These are phyloP conservation scores for Chrysopilus asiliformis DNA, from an alignment of 2,888 invertebrate species.

Conservation along the genomic window DNA sequence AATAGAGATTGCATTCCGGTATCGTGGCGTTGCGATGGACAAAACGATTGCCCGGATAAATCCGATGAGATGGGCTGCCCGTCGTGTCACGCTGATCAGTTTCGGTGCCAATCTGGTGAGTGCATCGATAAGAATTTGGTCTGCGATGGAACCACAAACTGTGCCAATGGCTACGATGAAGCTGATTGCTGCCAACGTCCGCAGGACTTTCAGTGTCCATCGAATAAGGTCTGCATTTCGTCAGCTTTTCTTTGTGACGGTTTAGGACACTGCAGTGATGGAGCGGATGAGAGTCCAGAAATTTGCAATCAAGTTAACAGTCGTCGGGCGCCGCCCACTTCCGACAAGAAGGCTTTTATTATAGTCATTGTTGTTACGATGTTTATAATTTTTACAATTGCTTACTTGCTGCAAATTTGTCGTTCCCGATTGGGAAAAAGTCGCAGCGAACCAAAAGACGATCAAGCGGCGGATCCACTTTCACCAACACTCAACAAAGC, in stretches of 20 bases:
- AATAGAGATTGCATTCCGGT: conserved; percentile 55
- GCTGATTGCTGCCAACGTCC: conserved; percentile 49
- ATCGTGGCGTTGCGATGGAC: conserved; percentile 59
- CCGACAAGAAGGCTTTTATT: conserved; percentile 42
- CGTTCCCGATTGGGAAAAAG: conserved; percentile 39
- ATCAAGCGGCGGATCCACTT: conserved; percentile 52
- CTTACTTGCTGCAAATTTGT: conserved; percentile 41
- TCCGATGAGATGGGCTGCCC: conserved; percentile 67
- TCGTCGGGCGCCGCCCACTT: conserved; percentile 35
- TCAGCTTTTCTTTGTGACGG: conserved; percentile 58
- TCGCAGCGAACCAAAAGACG: conserved; percentile 43
- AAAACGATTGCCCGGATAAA: conserved; percentile 68
- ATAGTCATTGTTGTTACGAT: conserved; percentile 43
- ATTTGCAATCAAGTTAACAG: conserved; percentile 41
- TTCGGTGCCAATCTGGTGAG: conserved; percentile 41
- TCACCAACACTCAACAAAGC: conserved; percentile 40
- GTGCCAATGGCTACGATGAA: conserved; percentile 56
- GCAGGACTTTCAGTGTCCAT: conserved; percentile 56
- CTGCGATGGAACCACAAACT: conserved; percentile 51
- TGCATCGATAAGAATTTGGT: conserved; percentile 48
- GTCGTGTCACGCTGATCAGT: conserved; percentile 55
- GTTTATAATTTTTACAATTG: conserved; percentile 41
- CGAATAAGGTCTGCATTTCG: conserved; percentile 58
- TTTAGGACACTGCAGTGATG: conserved; percentile 64
- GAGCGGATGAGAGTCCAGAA: conserved; percentile 59